These are phyloP conservation scores for Psylliodes chrysocephalus DNA, from an alignment of 2,888 invertebrate genomes.

Conservation along the genomic window DNA sequence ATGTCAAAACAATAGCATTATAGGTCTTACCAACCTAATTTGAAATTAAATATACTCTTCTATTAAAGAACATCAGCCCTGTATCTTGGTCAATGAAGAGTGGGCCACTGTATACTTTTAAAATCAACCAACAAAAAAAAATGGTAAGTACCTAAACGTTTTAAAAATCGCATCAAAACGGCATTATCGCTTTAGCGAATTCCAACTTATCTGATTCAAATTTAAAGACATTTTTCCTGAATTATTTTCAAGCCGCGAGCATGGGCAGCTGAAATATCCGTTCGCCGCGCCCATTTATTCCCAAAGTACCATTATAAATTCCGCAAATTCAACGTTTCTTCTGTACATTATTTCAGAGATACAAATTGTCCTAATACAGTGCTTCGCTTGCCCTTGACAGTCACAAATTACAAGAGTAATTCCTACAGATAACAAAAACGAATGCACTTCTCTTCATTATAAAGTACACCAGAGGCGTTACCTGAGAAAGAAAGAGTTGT, in stretches of 20 bases:
- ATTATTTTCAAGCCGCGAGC: background rate
- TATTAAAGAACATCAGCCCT: too few species aligned
- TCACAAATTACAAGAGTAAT: constrained; percentile 25
- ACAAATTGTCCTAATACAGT: constrained; percentile 25
- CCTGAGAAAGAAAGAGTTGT: background rate
- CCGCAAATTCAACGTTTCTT: constrained; percentile 17
- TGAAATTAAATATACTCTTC: too few species aligned
- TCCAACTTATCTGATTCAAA: background rate
- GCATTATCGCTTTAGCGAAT: background rate
- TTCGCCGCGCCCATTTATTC: background rate
- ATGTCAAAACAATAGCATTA: too few species aligned
- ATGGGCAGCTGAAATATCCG: constrained; percentile 1
- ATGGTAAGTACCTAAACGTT: too few species aligned
- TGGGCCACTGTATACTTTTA: too few species aligned
- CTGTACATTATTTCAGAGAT: constrained; percentile 19
- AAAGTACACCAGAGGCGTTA: background rate
- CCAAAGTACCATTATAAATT: constrained; percentile 16
- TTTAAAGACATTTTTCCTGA: background rate
- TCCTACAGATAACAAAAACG: constrained; percentile 18
- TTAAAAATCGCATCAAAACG: too few species aligned
- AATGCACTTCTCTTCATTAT: constrained; percentile 18
- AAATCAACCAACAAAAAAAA: too few species aligned
- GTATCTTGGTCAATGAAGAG: too few species aligned
- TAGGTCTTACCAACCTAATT: too few species aligned
- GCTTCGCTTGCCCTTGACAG: constrained; percentile 16